Evolutionary conservation across 2,888 invertebrate species (phyloP).

Genomic region (Eurytoma californica): DNA sequence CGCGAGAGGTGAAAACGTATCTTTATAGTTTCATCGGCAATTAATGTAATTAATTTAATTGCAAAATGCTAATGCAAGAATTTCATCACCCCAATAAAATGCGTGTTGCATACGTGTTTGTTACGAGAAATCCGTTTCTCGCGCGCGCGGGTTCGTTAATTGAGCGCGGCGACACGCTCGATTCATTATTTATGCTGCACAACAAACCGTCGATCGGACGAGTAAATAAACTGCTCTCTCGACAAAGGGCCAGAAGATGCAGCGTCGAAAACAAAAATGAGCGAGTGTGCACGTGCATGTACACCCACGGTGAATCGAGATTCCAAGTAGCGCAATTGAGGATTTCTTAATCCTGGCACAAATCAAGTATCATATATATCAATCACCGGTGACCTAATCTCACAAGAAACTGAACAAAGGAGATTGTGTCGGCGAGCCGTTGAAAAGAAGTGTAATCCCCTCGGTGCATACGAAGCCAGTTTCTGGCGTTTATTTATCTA

Average conservation of each 20-base stretch:
- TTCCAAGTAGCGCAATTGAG: constrained; percentile 21
- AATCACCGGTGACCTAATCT: constrained; percentile 47
- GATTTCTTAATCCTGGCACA: constrained; percentile 38
- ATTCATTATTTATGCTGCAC: constrained; percentile 33
- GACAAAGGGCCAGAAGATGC: constrained; percentile 21
- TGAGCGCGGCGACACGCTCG: constrained; percentile 4
- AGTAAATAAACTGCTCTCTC: constrained; percentile 12
- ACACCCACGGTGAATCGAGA: neutral
- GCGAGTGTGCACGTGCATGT: neutral
- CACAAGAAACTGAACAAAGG: constrained; percentile 42
- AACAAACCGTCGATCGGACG: neutral
- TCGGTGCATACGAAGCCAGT: neutral
- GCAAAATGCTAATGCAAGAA: constrained; percentile 50
- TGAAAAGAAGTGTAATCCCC: constrained; percentile 2
- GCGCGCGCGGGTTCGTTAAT: neutral
- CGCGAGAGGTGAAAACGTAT: constrained; percentile 35
- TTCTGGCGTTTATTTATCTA: constrained; percentile 40
- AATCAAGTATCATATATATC: constrained; percentile 42
- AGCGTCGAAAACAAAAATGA: constrained; percentile 5
- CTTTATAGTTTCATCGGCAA: constrained; percentile 32
- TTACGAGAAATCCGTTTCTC: constrained; percentile 41
- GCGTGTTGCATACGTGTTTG: constrained; percentile 22
- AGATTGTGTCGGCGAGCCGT: constrained; percentile 36
- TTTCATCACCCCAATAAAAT: constrained; percentile 48
- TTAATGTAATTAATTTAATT: constrained; percentile 52